Base-by-base conservation (phyloP, 2,797 vertebrate species). In the Paratrypauchen microcephalus region DNA sequence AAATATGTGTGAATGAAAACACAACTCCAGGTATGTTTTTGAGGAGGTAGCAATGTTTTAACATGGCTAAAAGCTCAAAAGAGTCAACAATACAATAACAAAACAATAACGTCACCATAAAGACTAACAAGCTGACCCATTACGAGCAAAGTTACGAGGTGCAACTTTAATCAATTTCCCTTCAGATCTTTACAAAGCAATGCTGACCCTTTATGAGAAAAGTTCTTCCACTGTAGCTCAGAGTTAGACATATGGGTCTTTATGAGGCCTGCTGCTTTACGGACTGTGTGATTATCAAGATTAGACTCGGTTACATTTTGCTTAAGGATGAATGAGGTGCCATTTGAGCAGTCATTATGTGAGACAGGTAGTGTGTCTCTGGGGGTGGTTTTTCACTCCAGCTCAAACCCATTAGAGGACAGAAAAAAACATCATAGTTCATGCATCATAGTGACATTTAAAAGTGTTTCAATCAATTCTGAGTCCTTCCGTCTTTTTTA, bases 261-360 rank as follows among this genome's bases (percentile, higher is more conserved):
- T 50, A 65, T 52, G 63, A 13, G 18, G 26, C 63, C 47, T 32
- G 23, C 24, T 28, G 63, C 26, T 65, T 50, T 50, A 65, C 30
- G 30, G 45, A 65, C 63, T 50, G 3, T 8, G 45, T 50, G 63
- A 65, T 65, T 65, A 65, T 50, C 24, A 15, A 52, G 63, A 65
- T 65, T 65, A 65, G 45, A 52, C 16, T 48, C 39, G 1, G 61
- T 39, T 47, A 15, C 61, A 48, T 47, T 23, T 15, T 3, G n/a
- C 24, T 65, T n/a, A 65, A 48, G 47, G 50, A 65, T 64, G 45
- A 65, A 30, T 65, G 63, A 28, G 26, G 63, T 50, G 63, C 26
- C 63, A n/a, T 65, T 65, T 65, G 23, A 50, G 45, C 39, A 50
- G 63, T 19, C 45, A 13, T 50, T 50, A 50, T 50, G 9, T 50